Percentiles rank a stretch among this genome's conserved stretches.
These are phyloP conservation scores for Mustela lutreola DNA, from an alignment of 2,113 vertebrate species.

Conservation along the genomic window DNA sequence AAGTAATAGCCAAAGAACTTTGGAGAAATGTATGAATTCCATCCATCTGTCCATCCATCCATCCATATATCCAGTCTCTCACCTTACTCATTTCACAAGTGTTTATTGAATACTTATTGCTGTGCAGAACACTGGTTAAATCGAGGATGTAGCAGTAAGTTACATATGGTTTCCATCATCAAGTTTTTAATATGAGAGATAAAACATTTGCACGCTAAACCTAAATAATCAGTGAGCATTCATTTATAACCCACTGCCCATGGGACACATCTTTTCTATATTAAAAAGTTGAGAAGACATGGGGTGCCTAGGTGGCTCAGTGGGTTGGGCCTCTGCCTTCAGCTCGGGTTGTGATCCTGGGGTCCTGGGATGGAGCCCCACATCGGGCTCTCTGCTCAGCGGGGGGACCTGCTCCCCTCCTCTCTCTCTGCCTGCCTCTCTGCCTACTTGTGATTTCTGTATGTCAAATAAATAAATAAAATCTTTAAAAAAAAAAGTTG, in stretches of 20 bases:
- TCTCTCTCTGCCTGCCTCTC: too few species aligned
- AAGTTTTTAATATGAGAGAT: not conserved
- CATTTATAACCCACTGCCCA: not conserved
- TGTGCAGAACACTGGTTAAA: not conserved
- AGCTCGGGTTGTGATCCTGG: too few species aligned
- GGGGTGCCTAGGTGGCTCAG: too few species aligned
- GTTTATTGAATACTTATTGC: not conserved
- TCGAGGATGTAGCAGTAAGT: not conserved
- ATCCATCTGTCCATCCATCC: not conserved
- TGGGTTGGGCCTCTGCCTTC: too few species aligned
- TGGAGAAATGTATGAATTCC: not conserved
- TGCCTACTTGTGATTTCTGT: too few species aligned
- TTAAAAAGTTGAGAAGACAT: not conserved
- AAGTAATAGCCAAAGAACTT: not conserved
- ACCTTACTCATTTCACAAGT: not conserved
- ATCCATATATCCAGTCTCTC: not conserved
- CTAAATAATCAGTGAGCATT: not conserved
- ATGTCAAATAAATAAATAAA: too few species aligned
- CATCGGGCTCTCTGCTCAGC: too few species aligned
- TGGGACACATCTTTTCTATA: not conserved
- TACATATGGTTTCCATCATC: not conserved
- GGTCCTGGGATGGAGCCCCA: too few species aligned
- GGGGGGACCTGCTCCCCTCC: too few species aligned
- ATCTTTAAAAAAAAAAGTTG: not conserved
- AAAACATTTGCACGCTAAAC: not conserved